Evolutionary conservation across 2,797 vertebrate genomes (phyloP).

Genomic region (Morus bassanus): DNA sequence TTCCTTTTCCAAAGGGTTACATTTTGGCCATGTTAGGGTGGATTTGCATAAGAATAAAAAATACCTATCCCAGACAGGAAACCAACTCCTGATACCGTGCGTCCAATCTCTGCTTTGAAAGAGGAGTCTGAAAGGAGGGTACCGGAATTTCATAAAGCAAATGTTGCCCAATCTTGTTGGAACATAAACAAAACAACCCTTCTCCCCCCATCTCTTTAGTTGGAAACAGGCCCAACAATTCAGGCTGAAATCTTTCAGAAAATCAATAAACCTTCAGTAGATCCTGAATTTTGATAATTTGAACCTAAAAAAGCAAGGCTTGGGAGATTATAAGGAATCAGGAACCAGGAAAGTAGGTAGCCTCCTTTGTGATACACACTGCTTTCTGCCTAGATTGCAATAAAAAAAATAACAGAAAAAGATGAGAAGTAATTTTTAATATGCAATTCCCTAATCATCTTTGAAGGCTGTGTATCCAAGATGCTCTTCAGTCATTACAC

Average conservation of each 20-base stretch:
- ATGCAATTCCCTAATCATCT: background rate
- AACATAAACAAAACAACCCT: background rate
- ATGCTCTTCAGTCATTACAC: background rate
- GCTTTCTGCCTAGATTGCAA: background rate
- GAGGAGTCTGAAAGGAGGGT: background rate
- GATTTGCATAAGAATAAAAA: background rate
- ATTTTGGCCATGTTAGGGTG: background rate
- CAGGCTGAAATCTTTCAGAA: background rate
- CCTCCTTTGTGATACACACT: background rate
- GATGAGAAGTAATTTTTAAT: background rate
- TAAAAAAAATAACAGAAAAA: background rate
- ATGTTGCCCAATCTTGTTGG: background rate
- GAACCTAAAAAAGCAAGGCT: background rate
- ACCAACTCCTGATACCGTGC: background rate
- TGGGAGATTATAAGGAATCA: background rate
- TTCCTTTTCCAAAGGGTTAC: background rate
- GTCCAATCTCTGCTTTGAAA: background rate
- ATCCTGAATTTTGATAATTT: background rate
- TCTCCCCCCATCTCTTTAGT: fast-evolving
- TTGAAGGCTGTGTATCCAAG: background rate
- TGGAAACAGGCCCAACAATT: background rate
- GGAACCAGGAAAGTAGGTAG: background rate
- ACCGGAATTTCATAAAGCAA: background rate
- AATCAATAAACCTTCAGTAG: background rate
- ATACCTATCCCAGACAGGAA: background rate